Evolutionary conservation across 2,888 invertebrate species (phyloP), one percentile per base, ranked within the genome.

Genomic region (Tetheella fluctuosa): DNA sequence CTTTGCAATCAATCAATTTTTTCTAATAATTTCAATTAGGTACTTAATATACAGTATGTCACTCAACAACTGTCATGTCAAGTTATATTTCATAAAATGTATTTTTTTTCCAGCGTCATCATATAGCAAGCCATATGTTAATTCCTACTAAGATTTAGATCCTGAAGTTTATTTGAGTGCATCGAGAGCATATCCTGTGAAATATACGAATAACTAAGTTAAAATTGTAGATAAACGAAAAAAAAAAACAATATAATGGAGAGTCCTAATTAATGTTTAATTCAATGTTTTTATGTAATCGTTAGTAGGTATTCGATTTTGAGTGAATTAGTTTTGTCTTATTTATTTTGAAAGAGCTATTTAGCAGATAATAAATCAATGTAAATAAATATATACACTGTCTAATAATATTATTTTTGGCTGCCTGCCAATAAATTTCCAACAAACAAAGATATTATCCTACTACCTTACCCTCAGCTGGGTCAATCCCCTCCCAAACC

Each of bases 121-220:
- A 1, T 80, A 84, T 62, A 69, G 72, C 23, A 73, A 68, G 53
- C 79, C 83, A 0, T 69, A 78, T 7, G 20, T 48, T 10, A 17
- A 17, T 48, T 20, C 17, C 23, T 66, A 68, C 10, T 84, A 76
- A 54, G 79, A 82, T 10, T 53, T 71, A 1, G 80, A 81, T 6
- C 61, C 66, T 0, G 79, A 71, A 1, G 83, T 84, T 23, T 85
- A 86, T 58, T 64, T 86, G 25, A 84, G 81, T 60, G 69, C 85
- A 0, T 79, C 80, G 0, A 62, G 88, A 13, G 87, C 88, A 23
- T 74, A 79, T 2, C 83, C 86, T 0, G 70, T 75, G 0, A 80
- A 69, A 48, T 80, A 83, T 57, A 69, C 61, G 6, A 77, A 73
- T 20, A 59, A 58, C 65, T 25, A 62, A 60, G 13, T 65, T 61